Evolutionary conservation across 2,113 vertebrate species (phyloP).

Genomic region (Perca schrenkii): DNA sequence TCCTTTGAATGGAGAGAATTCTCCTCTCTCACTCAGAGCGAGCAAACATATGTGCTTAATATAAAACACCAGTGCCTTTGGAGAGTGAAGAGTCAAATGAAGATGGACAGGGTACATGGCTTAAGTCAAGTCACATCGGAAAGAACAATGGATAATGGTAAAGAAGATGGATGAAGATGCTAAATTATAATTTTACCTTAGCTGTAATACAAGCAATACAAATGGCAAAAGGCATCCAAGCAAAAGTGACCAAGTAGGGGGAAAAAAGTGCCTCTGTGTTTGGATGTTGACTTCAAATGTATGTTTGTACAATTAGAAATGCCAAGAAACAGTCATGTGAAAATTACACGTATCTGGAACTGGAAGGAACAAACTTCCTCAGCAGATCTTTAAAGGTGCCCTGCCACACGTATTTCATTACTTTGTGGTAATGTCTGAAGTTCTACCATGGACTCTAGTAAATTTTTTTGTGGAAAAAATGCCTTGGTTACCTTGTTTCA

Average conservation of each 20-base stretch:
- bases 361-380: conserved; percentile 24
- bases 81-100: conserved; percentile 61
- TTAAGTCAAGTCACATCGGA: conserved; percentile 54
- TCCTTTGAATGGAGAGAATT: conserved; percentile 53
- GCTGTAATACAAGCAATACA: conserved; percentile 32
- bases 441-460: no score
- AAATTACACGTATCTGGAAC: conserved; percentile 33
- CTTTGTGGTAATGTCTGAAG: no score
- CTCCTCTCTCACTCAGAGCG: conserved; percentile 32
- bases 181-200: conserved; percentile 42
- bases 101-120: conserved; percentile 64
- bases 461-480: no score
- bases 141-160: conserved; percentile 59
- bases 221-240: conserved; percentile 15
- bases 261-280: conserved; percentile 20
- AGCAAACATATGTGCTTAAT: conserved; percentile 63
- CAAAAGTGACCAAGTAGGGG: conserved; percentile 41
- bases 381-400: not conserved
- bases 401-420: no score
- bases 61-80: conserved; percentile 58
- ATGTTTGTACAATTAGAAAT: conserved; percentile 35
- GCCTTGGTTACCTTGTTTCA: no score
- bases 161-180: conserved; percentile 59
- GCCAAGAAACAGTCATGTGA: conserved; percentile 30
- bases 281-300: conserved; percentile 31